Evolutionary conservation across 2,888 invertebrate genomes (phyloP), one percentile per base, ranked within the genome.

Genomic region (Rhagophthalmus giganteus): DNA sequence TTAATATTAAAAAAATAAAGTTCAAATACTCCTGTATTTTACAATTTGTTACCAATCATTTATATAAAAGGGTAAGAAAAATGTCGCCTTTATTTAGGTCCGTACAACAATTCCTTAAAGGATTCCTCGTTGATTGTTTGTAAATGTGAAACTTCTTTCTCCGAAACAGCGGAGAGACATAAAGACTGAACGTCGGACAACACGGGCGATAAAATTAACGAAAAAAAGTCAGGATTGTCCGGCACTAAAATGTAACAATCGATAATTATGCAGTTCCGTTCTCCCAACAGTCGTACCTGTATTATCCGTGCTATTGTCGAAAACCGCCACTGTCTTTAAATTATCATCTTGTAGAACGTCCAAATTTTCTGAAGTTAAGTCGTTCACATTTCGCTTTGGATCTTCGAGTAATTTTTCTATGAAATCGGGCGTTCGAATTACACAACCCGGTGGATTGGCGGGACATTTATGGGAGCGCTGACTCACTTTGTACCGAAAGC

Each of bases 401-500:
- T n/a, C n/a, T n/a, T n/a, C n/a, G n/a, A n/a, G n/a, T n/a, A 55
- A 27, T 40, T 46, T 57, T 14, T 54, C 57, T 6, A 50, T 42
- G 10, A 57, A 46, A 28, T 40, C 49, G 0, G 57, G 49, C 2
- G 52, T 46, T 44, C 38, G 24, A 2, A 46, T 70, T 1, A 81
- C 81, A 9, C 77, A 78, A 9, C 81, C 84, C 20, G 82, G 80
- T 41, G 83, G 81, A 65, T 83, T 83, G 2, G 77, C 77, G 50
- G 81, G 78, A 66, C 90, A 91, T 74, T 90, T 90, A 66, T 91
- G 90, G 2, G 89, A 90, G 65, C 88, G 79, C 71, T 89, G 88
- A 39, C 90, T 90, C 6, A 90, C 89, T 80, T 91, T 91, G 64
- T 91, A 91, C 50, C 91, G 81, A 70, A 91, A 91, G 66, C 80